These are phyloP conservation scores for Pedetes capensis DNA, from an alignment of 2,113 vertebrate species.

Conservation along the genomic window DNA sequence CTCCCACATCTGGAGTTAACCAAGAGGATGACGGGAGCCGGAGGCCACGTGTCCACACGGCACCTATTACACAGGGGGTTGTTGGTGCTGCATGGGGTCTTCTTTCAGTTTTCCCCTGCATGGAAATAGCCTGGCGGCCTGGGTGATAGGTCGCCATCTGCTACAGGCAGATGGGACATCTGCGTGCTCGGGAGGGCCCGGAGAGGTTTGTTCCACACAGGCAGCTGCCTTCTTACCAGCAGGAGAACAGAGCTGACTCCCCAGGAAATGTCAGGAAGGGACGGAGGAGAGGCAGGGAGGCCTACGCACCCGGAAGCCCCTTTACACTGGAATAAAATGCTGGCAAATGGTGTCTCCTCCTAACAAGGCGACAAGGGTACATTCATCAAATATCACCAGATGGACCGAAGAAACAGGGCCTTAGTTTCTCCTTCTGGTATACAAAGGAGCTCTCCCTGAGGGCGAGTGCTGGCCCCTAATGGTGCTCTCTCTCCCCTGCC, in stretches of 20 bases:
- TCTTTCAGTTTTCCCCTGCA: neutral
- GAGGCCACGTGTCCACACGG: neutral
- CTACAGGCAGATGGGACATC: neutral
- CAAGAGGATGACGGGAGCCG: neutral
- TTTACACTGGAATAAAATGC: neutral
- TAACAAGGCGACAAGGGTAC: neutral
- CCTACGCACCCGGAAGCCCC: neutral
- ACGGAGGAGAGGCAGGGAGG: neutral
- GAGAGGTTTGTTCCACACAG: neutral
- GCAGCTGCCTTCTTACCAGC: neutral
- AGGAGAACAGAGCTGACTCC: neutral
- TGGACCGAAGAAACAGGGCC: neutral
- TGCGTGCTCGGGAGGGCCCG: neutral
- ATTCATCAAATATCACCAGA: neutral
- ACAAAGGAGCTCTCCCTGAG: neutral
- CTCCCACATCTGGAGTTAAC: neutral
- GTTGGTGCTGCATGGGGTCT: no score
- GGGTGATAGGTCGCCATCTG: rapidly evolving
- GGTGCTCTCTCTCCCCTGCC: rapidly evolving
- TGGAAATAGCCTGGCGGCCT: neutral
- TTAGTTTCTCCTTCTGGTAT: neutral
- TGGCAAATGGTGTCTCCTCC: neutral
- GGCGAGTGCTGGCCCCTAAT: neutral
- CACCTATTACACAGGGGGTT: neutral
- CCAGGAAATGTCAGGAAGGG: neutral